Evolutionary conservation across 2,797 vertebrate species (phyloP), one percentile per base, ranked within the genome.

Genomic region (Acrossocheilus wenchowensis): DNA sequence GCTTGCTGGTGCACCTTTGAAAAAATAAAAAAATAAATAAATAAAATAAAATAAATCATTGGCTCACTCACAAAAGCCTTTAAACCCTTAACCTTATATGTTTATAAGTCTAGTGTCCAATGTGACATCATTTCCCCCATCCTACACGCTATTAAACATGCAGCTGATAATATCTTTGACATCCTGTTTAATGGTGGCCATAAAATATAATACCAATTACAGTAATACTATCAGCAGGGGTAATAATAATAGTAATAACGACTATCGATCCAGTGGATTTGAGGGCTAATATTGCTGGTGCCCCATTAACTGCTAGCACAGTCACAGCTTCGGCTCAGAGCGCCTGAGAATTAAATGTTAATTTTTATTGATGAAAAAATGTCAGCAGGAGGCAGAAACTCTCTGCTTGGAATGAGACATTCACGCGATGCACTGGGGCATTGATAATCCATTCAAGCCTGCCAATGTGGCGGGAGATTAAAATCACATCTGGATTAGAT

Each of bases 311-410:
- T 62, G 69, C 79, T 82, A 54, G 66, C 57, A 64, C 60, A 57
- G 82, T 84, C 60, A 78, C 36, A 11, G 87, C 57, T 81, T 74
- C 54, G 57, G 54, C 78, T 84, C 54, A 77, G 7, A 62, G 80
- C 60, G 71, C 41, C 36, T 86, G 85, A 74, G 78, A 87, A 87
- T 82, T 84, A 88, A 89, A 89, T 88, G 85, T 86, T 86, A 81
- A 89, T 89, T 89, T 86, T 82, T 83, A 87, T 86, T 85, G 85
- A 90, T 85, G 85, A 83, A 88, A 86, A 87, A 88, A 90, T 85
- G 83, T 87, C 85, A 87, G 83, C 78, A 73, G 66, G 81, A 86
- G 86, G 80, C 62, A 72, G 87, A 80, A 88, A 81, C 69, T 82
- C 62, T 81, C 75, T 73, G 71, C 73, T 68, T 88, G 83, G 81